A percentile compares a stretch with the other conserved stretches of the same genome.
Conservation (phyloP, 53 echinoderm and acorn worm species). For the Pentamera pediparva region DNA sequence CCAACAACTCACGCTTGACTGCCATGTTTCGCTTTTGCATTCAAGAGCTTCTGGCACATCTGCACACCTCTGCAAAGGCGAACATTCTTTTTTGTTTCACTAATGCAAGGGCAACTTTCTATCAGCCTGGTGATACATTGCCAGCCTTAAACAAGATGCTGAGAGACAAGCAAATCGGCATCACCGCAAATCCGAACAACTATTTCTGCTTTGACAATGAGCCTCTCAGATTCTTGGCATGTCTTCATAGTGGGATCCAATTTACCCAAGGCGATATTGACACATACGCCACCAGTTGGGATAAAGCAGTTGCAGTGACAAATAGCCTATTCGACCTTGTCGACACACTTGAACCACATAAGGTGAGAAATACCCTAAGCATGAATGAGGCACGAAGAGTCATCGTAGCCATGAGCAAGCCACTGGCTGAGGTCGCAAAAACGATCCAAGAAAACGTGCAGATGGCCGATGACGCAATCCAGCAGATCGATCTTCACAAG, state of each 20-base stretch:
- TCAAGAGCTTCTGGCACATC: too few species aligned
- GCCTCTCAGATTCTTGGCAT: constrained; percentile 18
- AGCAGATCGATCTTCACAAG: neutral
- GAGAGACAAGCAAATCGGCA: neutral
- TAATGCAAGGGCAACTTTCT: too few species aligned
- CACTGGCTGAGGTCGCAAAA: constrained; percentile 11
- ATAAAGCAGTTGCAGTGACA: constrained; percentile 5
- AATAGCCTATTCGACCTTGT: constrained; percentile 6
- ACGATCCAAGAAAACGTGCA: constrained; percentile 7
- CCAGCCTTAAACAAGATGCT: neutral
- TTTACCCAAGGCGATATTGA: constrained; percentile 20
- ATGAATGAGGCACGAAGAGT: constrained; percentile 26
- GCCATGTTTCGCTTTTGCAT: too few species aligned
- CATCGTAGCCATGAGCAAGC: constrained; percentile 31
- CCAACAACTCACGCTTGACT: too few species aligned
- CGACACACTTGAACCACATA: neutral
- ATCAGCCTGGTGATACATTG: too few species aligned
- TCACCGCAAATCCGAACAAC: neutral
- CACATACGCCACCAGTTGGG: too few species aligned
- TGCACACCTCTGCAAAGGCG: constrained; percentile 13
- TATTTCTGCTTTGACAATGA: too few species aligned
- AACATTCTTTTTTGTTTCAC: constrained; percentile 33
- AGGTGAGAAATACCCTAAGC: constrained; percentile 19
- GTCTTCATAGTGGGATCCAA: constrained; percentile 13
- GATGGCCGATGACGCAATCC: neutral